Conservation (phyloP, 2,888 invertebrate genomes). For the Helleia helle region DNA sequence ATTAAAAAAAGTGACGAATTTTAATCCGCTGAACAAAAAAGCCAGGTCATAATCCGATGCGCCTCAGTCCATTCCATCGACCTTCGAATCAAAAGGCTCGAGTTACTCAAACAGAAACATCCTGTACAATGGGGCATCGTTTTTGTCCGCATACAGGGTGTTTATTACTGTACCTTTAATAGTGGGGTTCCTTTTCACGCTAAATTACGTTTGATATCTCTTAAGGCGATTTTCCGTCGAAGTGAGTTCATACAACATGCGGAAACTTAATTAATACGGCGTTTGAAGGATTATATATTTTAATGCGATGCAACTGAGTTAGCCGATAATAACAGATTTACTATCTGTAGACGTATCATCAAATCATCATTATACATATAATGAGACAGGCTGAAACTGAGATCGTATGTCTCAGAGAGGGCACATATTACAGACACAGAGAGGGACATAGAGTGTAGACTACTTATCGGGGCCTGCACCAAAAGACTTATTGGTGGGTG, state of each 20-base stretch:
- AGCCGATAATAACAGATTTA: too few relatives aligned
- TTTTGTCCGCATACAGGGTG: slow-evolving; percentile 11
- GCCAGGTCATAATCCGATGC: slow-evolving; percentile 17
- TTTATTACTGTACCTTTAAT: slow-evolving; percentile 4
- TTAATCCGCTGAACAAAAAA: slow-evolving; percentile 14
- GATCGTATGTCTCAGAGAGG: too few relatives aligned
- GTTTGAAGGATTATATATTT: background rate
- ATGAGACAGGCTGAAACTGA: too few relatives aligned
- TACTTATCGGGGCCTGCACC: too few relatives aligned
- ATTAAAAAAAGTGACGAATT: slow-evolving; percentile 10
- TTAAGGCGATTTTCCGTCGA: background rate
- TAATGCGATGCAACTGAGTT: too few relatives aligned
- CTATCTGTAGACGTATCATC: too few relatives aligned
- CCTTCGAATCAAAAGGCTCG: slow-evolving; percentile 23
- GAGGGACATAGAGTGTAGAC: too few relatives aligned
- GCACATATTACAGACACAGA: too few relatives aligned
- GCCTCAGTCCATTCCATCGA: slow-evolving; percentile 22
- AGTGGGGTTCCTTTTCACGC: background rate
- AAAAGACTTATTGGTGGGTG: too few relatives aligned
- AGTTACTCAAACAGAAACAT: slow-evolving; percentile 28
- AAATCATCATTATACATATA: too few relatives aligned
- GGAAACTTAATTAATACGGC: background rate
- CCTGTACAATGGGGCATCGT: slow-evolving; percentile 9
- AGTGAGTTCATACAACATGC: background rate
- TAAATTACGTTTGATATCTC: slow-evolving; percentile 1